Percentiles rank a stretch among this genome's conserved stretches.
phyloP scores from a whole-genome alignment of 2,797 vertebrate genomes.

The Darevskia nairensis region DNA sequence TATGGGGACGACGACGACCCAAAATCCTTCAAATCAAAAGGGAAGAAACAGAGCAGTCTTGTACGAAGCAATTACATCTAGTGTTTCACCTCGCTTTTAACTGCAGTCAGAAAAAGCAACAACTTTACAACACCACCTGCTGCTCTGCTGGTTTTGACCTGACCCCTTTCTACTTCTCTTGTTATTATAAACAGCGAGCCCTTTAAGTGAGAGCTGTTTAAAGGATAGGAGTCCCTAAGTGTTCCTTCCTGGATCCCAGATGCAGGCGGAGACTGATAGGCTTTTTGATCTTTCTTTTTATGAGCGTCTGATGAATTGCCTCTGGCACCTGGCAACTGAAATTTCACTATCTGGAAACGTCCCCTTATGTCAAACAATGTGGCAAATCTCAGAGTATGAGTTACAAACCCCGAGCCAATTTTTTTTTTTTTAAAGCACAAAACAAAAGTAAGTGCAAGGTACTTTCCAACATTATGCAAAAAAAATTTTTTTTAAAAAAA shows the following conservation, averaged over 20 bases:
- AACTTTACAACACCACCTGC: conserved; percentile 84
- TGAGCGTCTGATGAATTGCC: conserved; percentile 83
- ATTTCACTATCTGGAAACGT: conserved; percentile 83
- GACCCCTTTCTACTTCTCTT: conserved; percentile 84
- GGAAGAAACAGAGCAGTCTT: conserved; percentile 61
- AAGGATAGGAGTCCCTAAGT: conserved; percentile 79
- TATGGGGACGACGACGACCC: neutral
- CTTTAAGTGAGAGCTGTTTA: conserved; percentile 89
- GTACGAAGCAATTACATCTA: conserved; percentile 53
- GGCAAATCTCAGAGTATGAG: conserved; percentile 70
- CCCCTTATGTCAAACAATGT: conserved; percentile 82
- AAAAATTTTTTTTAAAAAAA: too few relatives aligned
- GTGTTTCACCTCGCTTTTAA: conserved; percentile 71
- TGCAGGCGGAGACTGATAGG: conserved; percentile 77
- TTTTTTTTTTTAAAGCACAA: neutral
- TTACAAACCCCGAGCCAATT: conserved; percentile 58
- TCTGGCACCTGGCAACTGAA: conserved; percentile 86
- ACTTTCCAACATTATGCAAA: conserved; percentile 66
- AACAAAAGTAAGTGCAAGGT: conserved; percentile 70
- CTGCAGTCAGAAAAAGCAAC: conserved; percentile 57
- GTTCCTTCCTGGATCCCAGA: conserved; percentile 83
- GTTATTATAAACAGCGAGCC: conserved; percentile 89
- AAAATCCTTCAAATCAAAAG: conserved; percentile 64
- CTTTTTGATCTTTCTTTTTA: conserved; percentile 85
- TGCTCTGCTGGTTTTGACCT: conserved; percentile 81